Evolutionary conservation across 2,797 vertebrate species (phyloP), one percentile per base, ranked within the genome.

Genomic region (Dryobates pubescens): DNA sequence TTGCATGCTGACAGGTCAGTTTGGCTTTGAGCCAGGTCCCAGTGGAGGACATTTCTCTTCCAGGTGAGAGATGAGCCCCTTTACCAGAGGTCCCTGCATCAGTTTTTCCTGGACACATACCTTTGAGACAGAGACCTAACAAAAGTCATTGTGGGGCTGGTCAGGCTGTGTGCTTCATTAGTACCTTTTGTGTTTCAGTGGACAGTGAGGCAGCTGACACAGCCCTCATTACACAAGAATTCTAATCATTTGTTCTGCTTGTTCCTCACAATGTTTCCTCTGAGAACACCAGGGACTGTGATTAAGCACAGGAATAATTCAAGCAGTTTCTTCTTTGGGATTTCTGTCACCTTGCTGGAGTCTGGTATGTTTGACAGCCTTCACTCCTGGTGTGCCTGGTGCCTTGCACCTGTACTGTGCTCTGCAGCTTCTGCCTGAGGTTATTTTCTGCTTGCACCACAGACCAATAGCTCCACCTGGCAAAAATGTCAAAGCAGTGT

Each of bases 181-280:
- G 49, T 22, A 57, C 30, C 58, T 83, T 93, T 83, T 88, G 84
- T 94, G 83, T 96, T 95, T 89, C 82, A 86, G 22, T 79, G 93
- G 88, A n/a, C 92, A 94, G 51, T 29, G 62, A 79, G 89, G 54
- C 90, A 94, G 92, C 95, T 96, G 95, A 83, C 88, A 81, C 79
- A 95, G 87, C 95, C 93, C 90, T 96, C 95, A 96, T 96, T 96
- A 94, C 92, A 88, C 94, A 90, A 32, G 79, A 86, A 94, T 89
- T 96, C 90, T 92, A 59, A 75, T 90, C 9, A 75, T 89, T 96
- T 96, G 47, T 84, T 92, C 90, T 81, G 38, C 73, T 87, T 95
- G 90, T 95, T 96, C 92, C 92, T 93, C 73, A 81, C 4, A 54
- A 73, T 54, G 12, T 85, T 89, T 94, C 93, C 87, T 90, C 58